Evolutionary conservation across 1,140 invertebrate species (phyloP), one percentile per base, ranked within the genome.

Genomic region (Stenopsyche tienmushanensis): DNA sequence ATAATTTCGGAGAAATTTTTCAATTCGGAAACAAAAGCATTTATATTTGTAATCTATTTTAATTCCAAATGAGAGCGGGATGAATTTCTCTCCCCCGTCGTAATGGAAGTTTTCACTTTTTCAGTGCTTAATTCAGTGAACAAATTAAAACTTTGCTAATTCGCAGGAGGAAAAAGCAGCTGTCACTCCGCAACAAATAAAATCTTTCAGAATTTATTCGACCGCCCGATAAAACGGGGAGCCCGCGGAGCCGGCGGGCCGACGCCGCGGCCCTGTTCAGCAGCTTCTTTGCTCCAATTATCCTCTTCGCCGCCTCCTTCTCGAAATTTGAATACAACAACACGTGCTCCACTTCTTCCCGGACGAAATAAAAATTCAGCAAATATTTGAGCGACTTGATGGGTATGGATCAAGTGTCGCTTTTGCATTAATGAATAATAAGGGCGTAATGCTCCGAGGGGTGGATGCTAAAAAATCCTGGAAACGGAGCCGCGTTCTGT

Each of bases 111-210:
- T 54, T 54, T 18, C 52, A 54, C 25, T 54, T 54, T 54, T 54
- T 54, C 52, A 54, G 52, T 34, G 52, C 52, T 54, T 54, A 54
- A 54, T 54, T 54, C 52, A 29, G 52, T 34, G 52, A 54, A 54
- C 52, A 54, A 54, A 54, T 54, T 54, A 54, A 54, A 54, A 54
- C 52, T 54, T 54, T 34, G 26, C 52, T 54, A 54, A 54, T 54
- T 54, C 52, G 52, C 52, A 34, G 26, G 24, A 54, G 52, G 52
- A 54, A 54, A 54, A 54, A 54, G 52, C 52, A 54, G 52, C 52
- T 54, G 52, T 54, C 52, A 54, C 52, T 54, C 52, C 52, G 25
- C 52, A 54, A 54, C 52, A 54, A 54, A 54, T 54, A 54, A 29
- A 54, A 54, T 54, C 52, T 54, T 54, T 54, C 24, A 18, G 25